phyloP scores from a whole-genome alignment of 2,113 vertebrate genomes.

The Grantiella picta region DNA sequence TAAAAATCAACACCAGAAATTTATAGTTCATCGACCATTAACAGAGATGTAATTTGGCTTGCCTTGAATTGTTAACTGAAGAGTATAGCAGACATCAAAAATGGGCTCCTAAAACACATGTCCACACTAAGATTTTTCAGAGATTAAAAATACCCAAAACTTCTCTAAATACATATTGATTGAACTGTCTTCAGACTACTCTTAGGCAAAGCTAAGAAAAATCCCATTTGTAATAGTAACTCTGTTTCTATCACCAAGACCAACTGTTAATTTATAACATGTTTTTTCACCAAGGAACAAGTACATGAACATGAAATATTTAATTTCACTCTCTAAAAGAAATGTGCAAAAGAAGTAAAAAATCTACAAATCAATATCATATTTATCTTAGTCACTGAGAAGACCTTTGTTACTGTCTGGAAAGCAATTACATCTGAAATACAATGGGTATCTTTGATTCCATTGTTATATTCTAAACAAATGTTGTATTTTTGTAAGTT shows the following conservation, averaged over 20 bases:
- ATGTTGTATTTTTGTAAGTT: not conserved
- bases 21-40: not conserved
- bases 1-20: not conserved
- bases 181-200: not conserved
- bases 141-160: not conserved
- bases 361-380: not conserved
- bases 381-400: not conserved
- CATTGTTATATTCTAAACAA: not conserved
- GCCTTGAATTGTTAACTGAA: not conserved
- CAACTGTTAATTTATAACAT: not conserved
- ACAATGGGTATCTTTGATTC: not conserved
- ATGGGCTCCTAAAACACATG: not conserved
- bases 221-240: not conserved
- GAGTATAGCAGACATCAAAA: not conserved
- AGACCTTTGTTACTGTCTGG: not conserved
- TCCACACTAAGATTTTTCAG: not conserved
- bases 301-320: not conserved
- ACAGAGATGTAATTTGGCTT: not conserved
- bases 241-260: not conserved
- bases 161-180: not conserved
- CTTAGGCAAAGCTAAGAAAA: not conserved
- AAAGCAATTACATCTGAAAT: constrained; percentile 3
- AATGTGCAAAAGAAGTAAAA: not conserved
- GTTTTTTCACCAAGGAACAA: not conserved
- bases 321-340: not conserved